Percentiles rank a stretch among this genome's conserved stretches.
Evolutionary conservation across 92 coral and sea anemone genomes (phyloP).

Genomic region (Phenganax subtilis): DNA sequence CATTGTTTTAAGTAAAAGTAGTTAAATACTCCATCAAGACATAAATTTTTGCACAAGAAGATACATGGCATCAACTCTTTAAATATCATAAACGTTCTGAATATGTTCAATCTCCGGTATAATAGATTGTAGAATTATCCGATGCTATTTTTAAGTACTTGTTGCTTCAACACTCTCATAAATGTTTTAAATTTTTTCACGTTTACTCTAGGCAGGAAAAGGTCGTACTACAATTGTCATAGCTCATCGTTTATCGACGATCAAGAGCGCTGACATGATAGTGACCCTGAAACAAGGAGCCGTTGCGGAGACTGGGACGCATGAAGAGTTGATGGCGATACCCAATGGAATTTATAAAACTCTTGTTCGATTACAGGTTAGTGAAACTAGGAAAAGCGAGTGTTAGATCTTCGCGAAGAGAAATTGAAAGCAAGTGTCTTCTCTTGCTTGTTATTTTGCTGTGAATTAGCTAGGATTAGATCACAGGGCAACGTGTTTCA

Average conservation of each 20-base stretch:
- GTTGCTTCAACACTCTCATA: neutral
- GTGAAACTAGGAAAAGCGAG: neutral
- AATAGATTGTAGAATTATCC: too few relatives aligned
- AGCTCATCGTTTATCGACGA: conserved; percentile 93
- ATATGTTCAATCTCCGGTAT: too few relatives aligned
- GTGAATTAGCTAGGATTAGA: neutral
- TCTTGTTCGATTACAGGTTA: conserved; percentile 82
- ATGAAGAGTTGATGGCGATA: conserved; percentile 69
- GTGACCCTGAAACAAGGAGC: conserved; percentile 81
- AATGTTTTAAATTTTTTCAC: neutral
- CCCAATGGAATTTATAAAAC: conserved; percentile 80
- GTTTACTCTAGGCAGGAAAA: conserved; percentile 68
- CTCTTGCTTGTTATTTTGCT: neutral
- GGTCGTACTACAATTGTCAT: conserved; percentile 96
- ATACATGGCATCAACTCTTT: too few relatives aligned
- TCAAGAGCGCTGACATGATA: conserved; percentile 77
- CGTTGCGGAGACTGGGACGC: conserved; percentile 80
- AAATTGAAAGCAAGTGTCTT: neutral
- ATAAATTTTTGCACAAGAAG: too few relatives aligned
- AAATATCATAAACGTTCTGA: too few relatives aligned
- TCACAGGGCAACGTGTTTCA: neutral
- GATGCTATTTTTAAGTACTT: too few relatives aligned
- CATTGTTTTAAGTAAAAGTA: too few relatives aligned
- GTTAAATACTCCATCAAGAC: too few relatives aligned
- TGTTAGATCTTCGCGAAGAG: neutral